Base-by-base conservation (phyloP, 2,113 vertebrate species). In the Glaucidium brasilianum region DNA sequence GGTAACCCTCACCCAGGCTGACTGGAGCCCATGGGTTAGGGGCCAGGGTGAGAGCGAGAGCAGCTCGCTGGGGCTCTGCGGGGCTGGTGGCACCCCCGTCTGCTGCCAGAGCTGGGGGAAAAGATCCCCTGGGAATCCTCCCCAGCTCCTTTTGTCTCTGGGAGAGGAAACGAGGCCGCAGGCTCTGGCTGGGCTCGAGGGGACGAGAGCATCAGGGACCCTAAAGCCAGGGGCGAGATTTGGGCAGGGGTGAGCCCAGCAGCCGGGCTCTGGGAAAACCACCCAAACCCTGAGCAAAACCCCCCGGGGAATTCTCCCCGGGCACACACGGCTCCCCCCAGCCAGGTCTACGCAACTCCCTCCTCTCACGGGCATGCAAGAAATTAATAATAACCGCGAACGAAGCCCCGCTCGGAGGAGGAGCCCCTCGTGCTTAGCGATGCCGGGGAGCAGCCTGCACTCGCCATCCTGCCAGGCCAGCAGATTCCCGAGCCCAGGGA, bases 101-200 rank as follows among this genome's bases (percentile, higher is more conserved):
- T 58, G 67, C 74, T 34, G 37, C 39, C 34, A 39, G 56, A 34
- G 45, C 37, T 2, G 1, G 66, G 76, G 43, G 55, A 35, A 79
- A 50, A 6, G 20, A 12, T 18, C 6, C 17, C 6, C 56, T 3
- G 2, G 67, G 23, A 76, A n/a, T n/a, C n/a, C n/a, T n/a, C n/a
- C 0, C 0, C 18, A 41, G 10, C 0, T 16, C 43, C 0, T 16
- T 49, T 52, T 43, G 8, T 63, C 30, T 27, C 26, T 9, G 29
- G 23, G 22, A 58, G 23, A 71, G 15, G 17, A 66, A 74, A 88
- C 21, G 0, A 34, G 41, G 14, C n/a, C 11, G 0, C 15, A 23
- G 2, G 0, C 6, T 15, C 30, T 49, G 21, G 19, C 16, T 62
- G 60, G 37, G 73, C 12, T 71, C 1, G 8, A 35, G 30, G 13